Evolutionary conservation across 2,888 invertebrate genomes (phyloP).

Genomic region (Noctua comes): DNA sequence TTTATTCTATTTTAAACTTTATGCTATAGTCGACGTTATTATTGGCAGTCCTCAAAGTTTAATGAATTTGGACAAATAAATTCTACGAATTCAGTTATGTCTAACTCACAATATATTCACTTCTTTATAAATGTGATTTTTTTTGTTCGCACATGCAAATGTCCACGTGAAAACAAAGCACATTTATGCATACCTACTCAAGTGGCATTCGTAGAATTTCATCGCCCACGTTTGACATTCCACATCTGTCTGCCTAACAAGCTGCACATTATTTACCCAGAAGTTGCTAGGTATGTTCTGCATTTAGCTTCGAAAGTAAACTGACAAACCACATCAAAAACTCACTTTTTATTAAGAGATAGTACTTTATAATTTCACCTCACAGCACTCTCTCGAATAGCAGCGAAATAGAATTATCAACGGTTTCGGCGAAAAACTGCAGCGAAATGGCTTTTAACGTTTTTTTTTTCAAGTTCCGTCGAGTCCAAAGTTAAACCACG

Average conservation of each 20-base stretch:
- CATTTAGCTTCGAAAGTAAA: conserved; percentile 29
- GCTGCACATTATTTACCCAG: not conserved
- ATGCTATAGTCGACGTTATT: not conserved
- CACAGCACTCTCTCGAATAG: conserved; percentile 73
- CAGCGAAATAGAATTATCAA: conserved; percentile 80
- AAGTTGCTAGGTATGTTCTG: not conserved
- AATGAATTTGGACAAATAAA: not conserved
- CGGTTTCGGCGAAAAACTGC: conserved; percentile 76
- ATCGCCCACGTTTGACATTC: not conserved
- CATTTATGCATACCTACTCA: too few relatives aligned
- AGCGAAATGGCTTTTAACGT: conserved; percentile 78
- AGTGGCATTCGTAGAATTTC: not conserved
- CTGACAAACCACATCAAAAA: conserved; percentile 57
- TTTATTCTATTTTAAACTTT: not conserved
- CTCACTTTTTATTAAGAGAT: conserved; percentile 59
- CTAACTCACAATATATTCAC: not conserved
- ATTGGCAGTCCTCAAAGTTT: not conserved
- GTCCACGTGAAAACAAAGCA: too few relatives aligned
- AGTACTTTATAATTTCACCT: conserved; percentile 70
- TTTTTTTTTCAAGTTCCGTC: conserved; percentile 71
- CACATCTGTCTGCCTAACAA: not conserved
- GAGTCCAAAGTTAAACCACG: conserved; percentile 71
- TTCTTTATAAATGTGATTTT: not conserved
- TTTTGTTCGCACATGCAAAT: too few relatives aligned
- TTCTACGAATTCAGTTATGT: not conserved